Percentiles rank a stretch among this genome's conserved stretches.
These are phyloP conservation scores for Aphidius colemani DNA, from an alignment of 2,888 invertebrate genomes.

Conservation along the genomic window DNA sequence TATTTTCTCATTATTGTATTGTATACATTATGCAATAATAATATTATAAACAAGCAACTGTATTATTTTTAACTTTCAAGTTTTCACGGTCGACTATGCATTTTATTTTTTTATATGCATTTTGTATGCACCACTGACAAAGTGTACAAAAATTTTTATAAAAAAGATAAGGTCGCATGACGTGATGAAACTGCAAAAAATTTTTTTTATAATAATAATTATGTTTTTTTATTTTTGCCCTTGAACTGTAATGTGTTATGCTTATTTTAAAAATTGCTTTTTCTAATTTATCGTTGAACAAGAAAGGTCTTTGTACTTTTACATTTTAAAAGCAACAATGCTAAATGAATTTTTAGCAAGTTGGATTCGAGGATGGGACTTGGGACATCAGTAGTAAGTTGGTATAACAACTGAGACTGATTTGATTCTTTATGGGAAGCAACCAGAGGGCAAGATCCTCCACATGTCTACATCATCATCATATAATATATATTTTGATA, in stretches of 20 bases:
- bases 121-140: background rate
- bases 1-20: constrained; percentile 29
- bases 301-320: background rate
- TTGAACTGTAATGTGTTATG: background rate
- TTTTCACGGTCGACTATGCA: constrained; percentile 2
- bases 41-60: constrained; percentile 8
- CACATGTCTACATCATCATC: too few relatives aligned
- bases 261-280: constrained; percentile 2
- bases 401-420: constrained; percentile 16
- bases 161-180: too few relatives aligned
- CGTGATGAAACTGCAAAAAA: constrained; percentile 1
- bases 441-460: background rate
- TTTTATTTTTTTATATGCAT: constrained; percentile 12
- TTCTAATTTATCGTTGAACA: constrained; percentile 5
- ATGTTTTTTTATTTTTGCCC: background rate
- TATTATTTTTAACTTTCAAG: background rate
- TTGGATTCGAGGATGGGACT: background rate
- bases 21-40: constrained; percentile 30
- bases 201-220: constrained; percentile 14
- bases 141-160: too few relatives aligned
- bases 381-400: background rate
- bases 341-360: background rate
- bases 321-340: background rate
- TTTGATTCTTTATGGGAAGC: constrained; percentile 22
- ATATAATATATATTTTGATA: background rate